These are phyloP conservation scores for Priocnemis perturbator DNA, from an alignment of 2,888 invertebrate species.

Conservation along the genomic window DNA sequence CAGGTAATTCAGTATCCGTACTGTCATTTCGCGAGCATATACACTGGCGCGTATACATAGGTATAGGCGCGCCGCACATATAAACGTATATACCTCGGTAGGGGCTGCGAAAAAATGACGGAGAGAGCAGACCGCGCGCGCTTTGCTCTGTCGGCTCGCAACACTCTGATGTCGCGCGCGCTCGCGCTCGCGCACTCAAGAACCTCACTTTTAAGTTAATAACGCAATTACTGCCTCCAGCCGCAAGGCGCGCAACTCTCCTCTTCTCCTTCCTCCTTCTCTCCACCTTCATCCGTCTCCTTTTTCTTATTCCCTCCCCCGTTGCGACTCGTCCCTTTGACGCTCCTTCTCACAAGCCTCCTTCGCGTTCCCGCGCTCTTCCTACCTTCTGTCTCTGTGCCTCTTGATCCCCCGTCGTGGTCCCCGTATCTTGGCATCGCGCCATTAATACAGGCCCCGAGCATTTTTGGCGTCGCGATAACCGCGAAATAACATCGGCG, in stretches of 20 bases:
- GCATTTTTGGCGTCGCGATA: constrained; percentile 27
- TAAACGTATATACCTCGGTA: constrained; percentile 8
- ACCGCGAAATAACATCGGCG: constrained; percentile 18
- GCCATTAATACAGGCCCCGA: constrained; percentile 14
- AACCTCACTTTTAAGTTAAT: constrained; percentile 67
- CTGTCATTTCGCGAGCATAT: constrained; percentile 39
- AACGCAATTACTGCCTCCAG: constrained; percentile 66
- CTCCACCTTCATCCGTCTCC: constrained; percentile 17
- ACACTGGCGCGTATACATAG: not conserved
- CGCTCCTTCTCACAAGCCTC: not conserved
- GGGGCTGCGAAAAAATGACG: not conserved
- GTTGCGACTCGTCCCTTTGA: constrained; percentile 5
- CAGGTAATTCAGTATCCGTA: constrained; percentile 36
- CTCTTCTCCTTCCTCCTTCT: constrained; percentile 23
- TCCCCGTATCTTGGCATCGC: no score
- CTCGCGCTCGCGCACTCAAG: constrained; percentile 39
- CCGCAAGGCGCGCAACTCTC: constrained; percentile 50
- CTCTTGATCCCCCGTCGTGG: constrained; percentile 32
- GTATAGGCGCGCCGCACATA: no score
- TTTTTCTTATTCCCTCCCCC: constrained; percentile 1
- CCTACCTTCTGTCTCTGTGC: constrained; percentile 33
- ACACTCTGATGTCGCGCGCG: constrained; percentile 49
- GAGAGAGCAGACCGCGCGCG: not conserved
- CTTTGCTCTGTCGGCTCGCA: constrained; percentile 12
- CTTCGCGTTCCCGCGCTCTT: constrained; percentile 2